Evolutionary conservation across 2,113 vertebrate genomes (phyloP).

Genomic region (Suricata suricatta): DNA sequence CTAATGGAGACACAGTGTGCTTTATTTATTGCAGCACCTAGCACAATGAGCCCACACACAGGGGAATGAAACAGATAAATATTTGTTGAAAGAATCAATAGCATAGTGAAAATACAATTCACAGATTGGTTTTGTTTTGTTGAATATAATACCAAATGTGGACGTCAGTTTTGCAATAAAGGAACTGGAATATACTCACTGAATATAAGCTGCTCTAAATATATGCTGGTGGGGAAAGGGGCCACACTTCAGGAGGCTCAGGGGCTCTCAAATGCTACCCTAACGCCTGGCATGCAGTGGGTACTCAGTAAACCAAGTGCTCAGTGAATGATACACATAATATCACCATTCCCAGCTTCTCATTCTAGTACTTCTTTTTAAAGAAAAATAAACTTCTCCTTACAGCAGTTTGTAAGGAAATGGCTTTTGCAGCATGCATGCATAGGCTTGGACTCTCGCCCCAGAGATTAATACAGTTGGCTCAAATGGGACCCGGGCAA

Average conservation of each 20-base stretch:
- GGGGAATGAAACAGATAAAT: neutral
- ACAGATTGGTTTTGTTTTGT: neutral
- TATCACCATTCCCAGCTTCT: neutral
- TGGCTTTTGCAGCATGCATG: neutral
- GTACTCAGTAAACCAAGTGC: neutral
- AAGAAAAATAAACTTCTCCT: neutral
- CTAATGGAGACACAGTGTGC: neutral
- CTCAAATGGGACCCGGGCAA: neutral
- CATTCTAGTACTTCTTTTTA: neutral
- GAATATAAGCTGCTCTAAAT: neutral
- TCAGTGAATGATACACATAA: neutral
- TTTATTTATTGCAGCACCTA: neutral
- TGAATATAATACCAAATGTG: neutral
- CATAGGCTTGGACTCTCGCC: neutral
- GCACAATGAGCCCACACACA: neutral
- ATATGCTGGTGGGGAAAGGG: neutral
- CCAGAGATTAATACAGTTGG: neutral
- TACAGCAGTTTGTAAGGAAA: neutral
- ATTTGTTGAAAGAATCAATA: neutral
- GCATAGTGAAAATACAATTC: neutral
- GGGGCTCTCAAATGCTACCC: neutral
- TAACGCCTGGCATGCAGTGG: neutral
- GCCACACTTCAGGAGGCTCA: neutral
- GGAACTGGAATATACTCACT: neutral
- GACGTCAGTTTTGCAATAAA: neutral